Conservation (phyloP, 30 jellyfish, hydroid and myxozoan species). For the Rhopilema esculentum region DNA sequence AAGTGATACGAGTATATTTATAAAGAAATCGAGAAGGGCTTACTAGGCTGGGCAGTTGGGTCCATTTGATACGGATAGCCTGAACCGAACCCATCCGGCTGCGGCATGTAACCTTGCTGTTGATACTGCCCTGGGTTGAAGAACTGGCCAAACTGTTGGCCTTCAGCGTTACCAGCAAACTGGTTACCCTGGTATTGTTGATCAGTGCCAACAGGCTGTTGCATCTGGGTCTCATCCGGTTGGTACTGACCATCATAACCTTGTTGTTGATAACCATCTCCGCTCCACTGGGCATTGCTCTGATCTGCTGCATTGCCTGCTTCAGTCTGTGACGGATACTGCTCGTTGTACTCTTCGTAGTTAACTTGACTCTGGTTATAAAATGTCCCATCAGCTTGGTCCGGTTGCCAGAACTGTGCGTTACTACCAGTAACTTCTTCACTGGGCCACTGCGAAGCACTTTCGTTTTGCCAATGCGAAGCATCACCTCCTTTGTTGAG, state of each 20-base stretch:
- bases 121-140: conserved; percentile 47
- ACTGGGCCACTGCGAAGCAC: conserved; percentile 17
- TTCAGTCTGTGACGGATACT: not conserved
- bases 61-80: not conserved
- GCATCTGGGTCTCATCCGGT: not conserved
- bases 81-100: not conserved
- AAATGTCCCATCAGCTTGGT: not conserved
- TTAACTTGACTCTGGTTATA: not conserved
- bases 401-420: not conserved
- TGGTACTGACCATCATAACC: conserved; percentile 17
- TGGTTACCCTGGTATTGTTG: conserved; percentile 6
- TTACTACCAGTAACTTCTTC: not conserved
- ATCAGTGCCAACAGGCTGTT: not conserved
- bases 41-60: not conserved
- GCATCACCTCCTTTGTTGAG: not conserved
- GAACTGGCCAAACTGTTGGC: conserved; percentile 37
- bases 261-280: not conserved
- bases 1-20: not conserved
- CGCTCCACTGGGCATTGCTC: not conserved
- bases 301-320: not conserved
- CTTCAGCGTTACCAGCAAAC: not conserved
- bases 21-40: not conserved
- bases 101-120: conserved; percentile 22
- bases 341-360: not conserved
- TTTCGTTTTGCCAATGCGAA: not conserved